Evolutionary conservation across 1,140 invertebrate genomes (phyloP), one percentile per base, ranked within the genome.

Genomic region (Conus betulinus): DNA sequence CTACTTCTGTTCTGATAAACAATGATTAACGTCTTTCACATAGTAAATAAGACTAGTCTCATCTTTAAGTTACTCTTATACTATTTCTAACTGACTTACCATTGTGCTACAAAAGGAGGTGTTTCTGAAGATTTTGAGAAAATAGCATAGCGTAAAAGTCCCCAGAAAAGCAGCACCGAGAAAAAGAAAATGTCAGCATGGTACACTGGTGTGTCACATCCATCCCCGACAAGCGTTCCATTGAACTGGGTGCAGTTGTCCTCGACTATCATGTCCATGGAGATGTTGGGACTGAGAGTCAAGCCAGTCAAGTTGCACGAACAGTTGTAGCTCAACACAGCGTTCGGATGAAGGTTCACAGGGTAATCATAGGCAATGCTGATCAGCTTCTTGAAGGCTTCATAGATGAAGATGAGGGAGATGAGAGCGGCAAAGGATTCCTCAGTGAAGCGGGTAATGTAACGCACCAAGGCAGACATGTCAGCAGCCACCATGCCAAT

Each of bases 351-450:
- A 11, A 60, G 89, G 83, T 90, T 93, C 67, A 91, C 88, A 39
- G 90, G 93, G 74, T 85, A 79, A 20, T 90, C 52, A 1, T 86
- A 52, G 17, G 71, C 76, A n/a, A 95, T 92, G 13, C 91, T 53
- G 13, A 91, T 17, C 20, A 95, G 76, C 88, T 97, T 97, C 88
- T 95, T 95, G 87, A 97, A 92, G 94, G 99, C 98, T 97, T 99
- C 99, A 94, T 98, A 98, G 94, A 99, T 99, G 95, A 99, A 99
- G 93, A 99, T 99, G 91, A 99, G 97, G 5, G 99, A 99, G 93
- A 99, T 99, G 11, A 99, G 96, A 1, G 98, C 98, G 39, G 99
- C 99, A 95, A 99, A 99, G 94, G 99, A 99, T 96, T 99, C 99
- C 96, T 99, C 99, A 0, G 99, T 99, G 95, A 99, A 99, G 53